Base-by-base conservation (phyloP, 2,888 invertebrate species). In the Hypena proboscidalis region DNA sequence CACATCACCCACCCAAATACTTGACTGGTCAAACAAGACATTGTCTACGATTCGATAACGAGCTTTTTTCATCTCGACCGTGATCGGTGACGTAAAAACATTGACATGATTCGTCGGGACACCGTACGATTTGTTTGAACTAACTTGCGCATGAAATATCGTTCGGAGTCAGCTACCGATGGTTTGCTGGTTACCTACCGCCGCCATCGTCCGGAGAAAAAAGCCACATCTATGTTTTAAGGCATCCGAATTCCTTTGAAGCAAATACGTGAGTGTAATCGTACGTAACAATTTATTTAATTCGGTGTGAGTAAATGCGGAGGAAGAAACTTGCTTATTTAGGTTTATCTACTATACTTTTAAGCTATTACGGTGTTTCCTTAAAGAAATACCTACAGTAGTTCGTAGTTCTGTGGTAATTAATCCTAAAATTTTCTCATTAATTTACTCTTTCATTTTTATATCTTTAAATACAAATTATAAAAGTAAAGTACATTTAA, bases 101-200 rank as follows among this genome's bases (percentile, higher is more conserved):
- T 70, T 86, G 87, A 90, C 70, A 59, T 74, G 74, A 90, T 85
- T 34, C 52, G 74, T 79, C 74, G 77, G 70, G 89, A 89, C 90
- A 85, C 80, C 86, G 85, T 88, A 90, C 85, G 89, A 90, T 90
- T 90, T 90, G 89, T 90, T 90, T 87, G 83, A 90, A 84, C 86
- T 83, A 85, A 86, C 82, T 82, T 85, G 84, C 86, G 87, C 85
- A 88, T 83, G 85, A 85, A 86, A 85, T 81, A 75, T 77, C 72
- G 74, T 59, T 67, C 67, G 75, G 80, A 84, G 77, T 77, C 83
- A 81, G 90, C 90, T 90, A 89, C 90, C 87, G 90, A 83, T 90
- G 87, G 89, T 86, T 90, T 75, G 90, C 88, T 90, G 86, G 80
- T 69, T 85, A 89, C 90, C 89, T 90, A 88, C 90, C 90, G 88